A percentile compares a stretch with the other conserved stretches of the same genome.
Conservation (phyloP, 2,888 invertebrate species). For the Zaprionus bogoriensis region DNA sequence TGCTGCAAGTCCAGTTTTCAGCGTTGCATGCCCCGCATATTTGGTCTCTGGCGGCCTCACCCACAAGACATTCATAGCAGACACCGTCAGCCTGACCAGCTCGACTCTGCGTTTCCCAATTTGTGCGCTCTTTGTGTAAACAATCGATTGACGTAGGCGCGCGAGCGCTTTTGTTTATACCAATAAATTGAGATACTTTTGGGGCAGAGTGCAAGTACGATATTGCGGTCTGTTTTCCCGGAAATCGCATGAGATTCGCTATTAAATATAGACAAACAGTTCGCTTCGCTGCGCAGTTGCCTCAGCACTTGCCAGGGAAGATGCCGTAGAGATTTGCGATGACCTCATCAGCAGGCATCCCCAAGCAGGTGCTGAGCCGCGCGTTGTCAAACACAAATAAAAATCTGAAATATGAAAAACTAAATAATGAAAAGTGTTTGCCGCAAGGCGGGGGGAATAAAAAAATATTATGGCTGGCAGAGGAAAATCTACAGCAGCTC, state of each 20-base stretch:
- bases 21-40: constrained; percentile 16
- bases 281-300: too few relatives aligned
- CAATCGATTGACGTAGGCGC: constrained; percentile 46
- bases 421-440: constrained; percentile 76
- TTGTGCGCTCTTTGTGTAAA: too few relatives aligned
- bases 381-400: constrained; percentile 38
- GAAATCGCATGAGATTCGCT: not conserved
- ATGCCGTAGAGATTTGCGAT: constrained; percentile 35
- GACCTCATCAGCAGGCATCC: constrained; percentile 39
- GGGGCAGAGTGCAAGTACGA: not conserved
- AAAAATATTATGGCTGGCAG: constrained; percentile 67
- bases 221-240: constrained; percentile 5
- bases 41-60: constrained; percentile 27
- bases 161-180: constrained; percentile 21
- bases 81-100: not conserved
- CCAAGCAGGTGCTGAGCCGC: not conserved
- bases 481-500: constrained; percentile 35
- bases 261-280: not conserved
- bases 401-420: constrained; percentile 74
- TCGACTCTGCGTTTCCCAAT: too few relatives aligned
- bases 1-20: constrained; percentile 48
- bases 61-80: constrained; percentile 22
- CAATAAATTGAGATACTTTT: constrained; percentile 27
- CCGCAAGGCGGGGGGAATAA: constrained; percentile 31
- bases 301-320: not conserved